Base-by-base conservation (phyloP, 2,888 invertebrate species). In the Holacanthella duospinosa region DNA sequence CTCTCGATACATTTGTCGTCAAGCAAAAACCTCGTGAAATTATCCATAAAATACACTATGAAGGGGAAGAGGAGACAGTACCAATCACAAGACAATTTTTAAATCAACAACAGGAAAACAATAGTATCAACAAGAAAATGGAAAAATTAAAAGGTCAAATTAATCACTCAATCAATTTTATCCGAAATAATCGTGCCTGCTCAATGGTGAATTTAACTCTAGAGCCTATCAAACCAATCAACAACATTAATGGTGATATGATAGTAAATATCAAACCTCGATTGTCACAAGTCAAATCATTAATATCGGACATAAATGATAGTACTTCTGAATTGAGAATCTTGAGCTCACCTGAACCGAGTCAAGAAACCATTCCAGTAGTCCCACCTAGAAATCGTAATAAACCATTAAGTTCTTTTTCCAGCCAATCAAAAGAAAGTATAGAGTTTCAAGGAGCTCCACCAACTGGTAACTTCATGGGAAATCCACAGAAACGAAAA, bases 21-120 rank as follows among this genome's bases (percentile, higher is more conserved):
- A 48, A 48, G 48, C 19, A 48, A 21, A 48, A 48, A 48, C 48
- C 48, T 21, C 48, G 48, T n/a, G 48, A 48, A 48, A n/a, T 48
- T n/a, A 21, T 48, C 21, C 48, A 48, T 21, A 9, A 21, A 21
- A 48, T 48, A 9, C 48, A 48, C n/a, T 21, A n/a, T 9, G 48
- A 48, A 21, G 48, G 4, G 6, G 36, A 36, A 16, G 36, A 36
- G 36, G 16, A 36, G 6, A 9, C 36, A 9, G 9, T 16, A 36
- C 36, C 36, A 36, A 16, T 6, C 16, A 9, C 36, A 6, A 9
- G 9, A 9, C 16, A 6, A 36, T 9, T 9, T 36, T 36, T 16
- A 6, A 36, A 36, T 9, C 9, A 16, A 36, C 6, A 16, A 9
- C 36, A 36, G 16, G 36, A 36, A 16, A 16, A 16, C 6, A 36